Conservation (phyloP, 2,888 invertebrate species). For the Carterocephalus palaemon region DNA sequence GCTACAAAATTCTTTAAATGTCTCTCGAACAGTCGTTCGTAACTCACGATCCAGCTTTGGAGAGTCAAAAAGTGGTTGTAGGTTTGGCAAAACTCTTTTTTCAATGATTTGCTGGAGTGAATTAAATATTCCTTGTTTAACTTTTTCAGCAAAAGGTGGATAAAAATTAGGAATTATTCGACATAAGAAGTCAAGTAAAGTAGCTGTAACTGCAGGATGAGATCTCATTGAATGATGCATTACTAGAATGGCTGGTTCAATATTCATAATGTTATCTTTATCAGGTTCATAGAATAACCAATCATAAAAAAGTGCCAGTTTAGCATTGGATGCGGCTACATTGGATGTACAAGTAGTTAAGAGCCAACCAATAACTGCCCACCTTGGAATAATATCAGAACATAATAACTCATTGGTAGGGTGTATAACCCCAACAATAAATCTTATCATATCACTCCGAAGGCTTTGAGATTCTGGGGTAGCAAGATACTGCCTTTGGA, state of each 20-base stretch:
- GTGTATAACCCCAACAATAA: constrained; percentile 95
- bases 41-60: constrained; percentile 91
- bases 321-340: constrained; percentile 93
- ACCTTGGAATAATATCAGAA: constrained; percentile 96
- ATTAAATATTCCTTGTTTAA: constrained; percentile 88
- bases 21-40: constrained; percentile 90
- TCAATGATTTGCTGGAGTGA: constrained; percentile 92
- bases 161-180: constrained; percentile 93
- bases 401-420: constrained; percentile 94
- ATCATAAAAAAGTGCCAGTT: constrained; percentile 94
- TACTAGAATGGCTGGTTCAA: constrained; percentile 94
- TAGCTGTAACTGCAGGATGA: constrained; percentile 94
- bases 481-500: constrained; percentile 93
- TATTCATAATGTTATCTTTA: constrained; percentile 97
- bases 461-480: constrained; percentile 94
- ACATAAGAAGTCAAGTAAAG: constrained; percentile 93
- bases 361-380: constrained; percentile 97
- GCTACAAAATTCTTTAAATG: constrained; percentile 93
- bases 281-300: constrained; percentile 95
- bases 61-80: constrained; percentile 92
- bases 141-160: constrained; percentile 87
- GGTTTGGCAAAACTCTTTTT: constrained; percentile 93
- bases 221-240: constrained; percentile 96
- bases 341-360: constrained; percentile 93
- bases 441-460: constrained; percentile 94